Conservation (phyloP, 2,888 invertebrate species). For the Drosophila nr. perissopoda region DNA sequence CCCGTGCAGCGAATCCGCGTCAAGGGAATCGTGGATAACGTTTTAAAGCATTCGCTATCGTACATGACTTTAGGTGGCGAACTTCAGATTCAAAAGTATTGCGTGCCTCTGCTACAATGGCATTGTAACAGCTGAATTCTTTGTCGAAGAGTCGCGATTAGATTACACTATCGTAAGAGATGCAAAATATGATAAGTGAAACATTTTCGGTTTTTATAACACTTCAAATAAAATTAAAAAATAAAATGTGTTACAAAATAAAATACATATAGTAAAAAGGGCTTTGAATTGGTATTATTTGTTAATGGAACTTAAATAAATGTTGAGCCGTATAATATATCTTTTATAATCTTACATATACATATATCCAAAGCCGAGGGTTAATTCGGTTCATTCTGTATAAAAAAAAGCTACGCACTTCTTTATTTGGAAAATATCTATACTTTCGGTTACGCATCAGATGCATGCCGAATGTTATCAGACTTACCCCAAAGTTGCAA, state of each 20-base stretch:
- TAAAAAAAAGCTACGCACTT: conserved; percentile 2
- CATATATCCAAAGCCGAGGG: neutral
- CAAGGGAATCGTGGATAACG: neutral
- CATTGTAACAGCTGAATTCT: neutral
- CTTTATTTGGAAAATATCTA: neutral
- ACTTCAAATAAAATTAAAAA: neutral
- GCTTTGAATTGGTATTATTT: neutral
- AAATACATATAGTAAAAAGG: neutral
- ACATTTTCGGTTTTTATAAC: neutral
- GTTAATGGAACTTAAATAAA: neutral
- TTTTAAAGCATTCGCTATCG: conserved; percentile 13
- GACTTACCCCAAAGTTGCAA: conserved; percentile 16
- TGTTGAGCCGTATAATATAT: neutral
- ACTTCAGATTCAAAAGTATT: neutral
- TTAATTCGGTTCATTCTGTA: neutral
- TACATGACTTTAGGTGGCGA: conserved; percentile 11
- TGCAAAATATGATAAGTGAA: neutral
- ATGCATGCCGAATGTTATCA: conserved; percentile 11
- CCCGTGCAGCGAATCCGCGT: conserved; percentile 2
- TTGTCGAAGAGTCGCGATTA: neutral
- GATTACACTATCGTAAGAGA: neutral
- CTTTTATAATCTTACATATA: neutral
- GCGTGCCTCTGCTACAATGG: neutral
- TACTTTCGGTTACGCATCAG: neutral
- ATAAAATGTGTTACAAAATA: neutral